These are phyloP conservation scores for Gerris lacustris DNA, from an alignment of 2,888 invertebrate species.

Conservation along the genomic window DNA sequence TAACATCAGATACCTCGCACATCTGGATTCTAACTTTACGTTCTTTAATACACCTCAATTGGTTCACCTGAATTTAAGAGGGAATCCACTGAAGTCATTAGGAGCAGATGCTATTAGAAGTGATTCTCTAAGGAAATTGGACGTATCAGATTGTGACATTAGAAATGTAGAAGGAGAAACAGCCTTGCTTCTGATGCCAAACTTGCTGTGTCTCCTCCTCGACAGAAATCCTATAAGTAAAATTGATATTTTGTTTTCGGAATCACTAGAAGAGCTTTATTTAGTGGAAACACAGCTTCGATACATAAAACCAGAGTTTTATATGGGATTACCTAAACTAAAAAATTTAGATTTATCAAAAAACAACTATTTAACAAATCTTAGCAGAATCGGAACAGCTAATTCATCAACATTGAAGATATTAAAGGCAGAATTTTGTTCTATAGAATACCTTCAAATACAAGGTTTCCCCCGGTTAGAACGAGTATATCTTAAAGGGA, in stretches of 20 bases:
- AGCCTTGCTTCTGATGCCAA: not conserved
- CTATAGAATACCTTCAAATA: not conserved
- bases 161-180: not conserved
- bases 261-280: not conserved
- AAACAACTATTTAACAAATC: not conserved
- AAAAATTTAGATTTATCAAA: slow-evolving; percentile 1
- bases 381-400: not conserved
- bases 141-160: slow-evolving; percentile 1
- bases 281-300: not conserved
- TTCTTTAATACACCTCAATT: not conserved
- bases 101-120: not conserved
- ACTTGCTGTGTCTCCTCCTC: not conserved
- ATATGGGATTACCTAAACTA: not conserved
- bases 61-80: not conserved
- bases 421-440: not conserved
- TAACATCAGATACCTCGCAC: not conserved
- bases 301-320: not conserved
- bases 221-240: not conserved
- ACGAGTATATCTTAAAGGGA: not conserved
- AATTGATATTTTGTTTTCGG: not conserved
- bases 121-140: not conserved
- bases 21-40: not conserved
- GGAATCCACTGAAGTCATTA: not conserved
- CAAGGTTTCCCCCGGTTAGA: not conserved
- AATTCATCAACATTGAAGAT: not conserved